Percentiles rank a stretch among this genome's conserved stretches.
Evolutionary conservation across 2,113 vertebrate species (phyloP).

Genomic region (Melanotaenia duboulayi): DNA sequence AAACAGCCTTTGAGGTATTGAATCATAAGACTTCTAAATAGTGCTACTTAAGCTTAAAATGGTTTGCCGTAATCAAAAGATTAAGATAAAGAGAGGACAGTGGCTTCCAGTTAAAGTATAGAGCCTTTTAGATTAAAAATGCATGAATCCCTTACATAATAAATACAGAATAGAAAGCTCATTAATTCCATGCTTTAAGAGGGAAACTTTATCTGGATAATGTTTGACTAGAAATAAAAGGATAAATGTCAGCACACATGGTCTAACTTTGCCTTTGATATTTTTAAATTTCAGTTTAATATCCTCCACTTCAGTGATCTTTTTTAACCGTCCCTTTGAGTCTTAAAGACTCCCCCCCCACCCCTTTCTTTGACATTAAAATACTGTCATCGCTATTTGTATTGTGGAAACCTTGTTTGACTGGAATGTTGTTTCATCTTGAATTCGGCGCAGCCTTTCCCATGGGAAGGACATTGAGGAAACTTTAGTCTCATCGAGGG

Average conservation of each 20-base stretch:
- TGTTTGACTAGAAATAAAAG: constrained; percentile 18
- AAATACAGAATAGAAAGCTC: not conserved
- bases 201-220: not conserved
- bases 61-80: constrained; percentile 1
- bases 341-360: constrained; percentile 20
- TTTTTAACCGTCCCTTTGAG: not conserved
- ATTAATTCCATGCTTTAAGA: not conserved
- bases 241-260: not conserved
- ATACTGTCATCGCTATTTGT: constrained; percentile 21
- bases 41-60: not conserved
- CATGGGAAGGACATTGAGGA: constrained; percentile 53
- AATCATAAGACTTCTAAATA: constrained; percentile 8
- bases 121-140: not conserved
- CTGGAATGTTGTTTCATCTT: constrained; percentile 52
- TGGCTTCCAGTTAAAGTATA: not conserved
- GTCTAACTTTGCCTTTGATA: constrained; percentile 3
- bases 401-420: constrained; percentile 28
- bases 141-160: constrained; percentile 11
- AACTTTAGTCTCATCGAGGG: constrained; percentile 59
- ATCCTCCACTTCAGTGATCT: not conserved
- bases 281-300: constrained; percentile 13
- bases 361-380: constrained; percentile 23
- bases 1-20: constrained; percentile 11
- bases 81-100: not conserved
- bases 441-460: constrained; percentile 38